phyloP scores from a whole-genome alignment of 1,140 invertebrate species.

The Myzus persicae region DNA sequence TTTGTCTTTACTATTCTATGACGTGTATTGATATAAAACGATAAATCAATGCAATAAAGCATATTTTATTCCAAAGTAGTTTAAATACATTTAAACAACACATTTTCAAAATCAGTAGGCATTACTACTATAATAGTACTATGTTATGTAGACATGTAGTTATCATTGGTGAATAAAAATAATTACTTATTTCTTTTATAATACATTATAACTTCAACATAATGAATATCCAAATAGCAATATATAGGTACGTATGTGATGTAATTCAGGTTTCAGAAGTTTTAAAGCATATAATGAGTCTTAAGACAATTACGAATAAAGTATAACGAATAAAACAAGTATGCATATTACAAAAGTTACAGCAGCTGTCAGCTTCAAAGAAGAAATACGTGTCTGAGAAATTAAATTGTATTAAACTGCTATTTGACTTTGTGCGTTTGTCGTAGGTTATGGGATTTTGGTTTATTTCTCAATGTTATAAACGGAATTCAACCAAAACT shows the following conservation, averaged over 20 bases:
- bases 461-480: not conserved
- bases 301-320: not conserved
- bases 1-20: no score
- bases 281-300: not conserved
- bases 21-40: no score
- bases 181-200: not conserved
- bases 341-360: slow-evolving; percentile 13
- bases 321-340: slow-evolving; percentile 3
- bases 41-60: no score
- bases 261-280: not conserved
- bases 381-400: slow-evolving; percentile 10
- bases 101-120: not conserved
- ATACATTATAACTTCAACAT: not conserved
- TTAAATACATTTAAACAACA: not conserved
- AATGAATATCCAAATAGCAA: no score
- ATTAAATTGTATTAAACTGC: not conserved
- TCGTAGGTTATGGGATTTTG: not conserved
- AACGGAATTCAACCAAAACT: not conserved
- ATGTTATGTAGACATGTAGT: not conserved
- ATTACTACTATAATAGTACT: not conserved
- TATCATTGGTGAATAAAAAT: not conserved
- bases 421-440: not conserved
- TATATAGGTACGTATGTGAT: not conserved
- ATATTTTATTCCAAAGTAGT: no score
- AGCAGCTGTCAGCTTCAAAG: not conserved